phyloP scores from a whole-genome alignment of 2,113 vertebrate genomes.

The Oriolus oriolus region DNA sequence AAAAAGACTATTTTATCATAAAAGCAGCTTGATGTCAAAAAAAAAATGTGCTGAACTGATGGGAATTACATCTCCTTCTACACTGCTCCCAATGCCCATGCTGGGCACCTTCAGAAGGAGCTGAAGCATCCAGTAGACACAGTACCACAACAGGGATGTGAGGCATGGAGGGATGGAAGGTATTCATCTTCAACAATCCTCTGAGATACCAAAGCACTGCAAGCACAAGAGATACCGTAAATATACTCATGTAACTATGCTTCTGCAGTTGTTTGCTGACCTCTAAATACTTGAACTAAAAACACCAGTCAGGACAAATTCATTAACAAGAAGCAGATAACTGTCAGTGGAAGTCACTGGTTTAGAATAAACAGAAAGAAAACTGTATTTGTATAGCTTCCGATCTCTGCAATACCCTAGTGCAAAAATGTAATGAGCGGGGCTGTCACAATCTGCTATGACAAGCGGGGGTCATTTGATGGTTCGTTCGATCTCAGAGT shows the following conservation, averaged over 20 bases:
- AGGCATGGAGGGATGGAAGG: background rate
- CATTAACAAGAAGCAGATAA: background rate
- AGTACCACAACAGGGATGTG: background rate
- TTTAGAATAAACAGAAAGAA: background rate
- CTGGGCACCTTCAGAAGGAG: background rate
- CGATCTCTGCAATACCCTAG: background rate
- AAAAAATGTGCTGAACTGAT: background rate
- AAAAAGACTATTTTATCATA: background rate
- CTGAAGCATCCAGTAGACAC: background rate
- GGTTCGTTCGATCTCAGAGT: too few species aligned
- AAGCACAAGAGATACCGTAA: background rate
- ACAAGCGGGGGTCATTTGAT: too few species aligned
- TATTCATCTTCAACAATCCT: background rate
- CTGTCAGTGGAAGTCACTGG: background rate
- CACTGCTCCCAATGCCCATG: accelerated
- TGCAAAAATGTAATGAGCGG: too few species aligned
- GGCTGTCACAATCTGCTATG: too few species aligned
- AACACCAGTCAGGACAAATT: background rate
- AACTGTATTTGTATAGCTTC: background rate
- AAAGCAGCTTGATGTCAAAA: background rate
- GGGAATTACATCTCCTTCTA: background rate
- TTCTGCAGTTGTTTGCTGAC: background rate
- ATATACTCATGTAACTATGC: background rate
- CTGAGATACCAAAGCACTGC: accelerated
- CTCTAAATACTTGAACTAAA: background rate